These are phyloP conservation scores for Champsocephalus esox DNA, from an alignment of 2,797 vertebrate species.

Conservation along the genomic window DNA sequence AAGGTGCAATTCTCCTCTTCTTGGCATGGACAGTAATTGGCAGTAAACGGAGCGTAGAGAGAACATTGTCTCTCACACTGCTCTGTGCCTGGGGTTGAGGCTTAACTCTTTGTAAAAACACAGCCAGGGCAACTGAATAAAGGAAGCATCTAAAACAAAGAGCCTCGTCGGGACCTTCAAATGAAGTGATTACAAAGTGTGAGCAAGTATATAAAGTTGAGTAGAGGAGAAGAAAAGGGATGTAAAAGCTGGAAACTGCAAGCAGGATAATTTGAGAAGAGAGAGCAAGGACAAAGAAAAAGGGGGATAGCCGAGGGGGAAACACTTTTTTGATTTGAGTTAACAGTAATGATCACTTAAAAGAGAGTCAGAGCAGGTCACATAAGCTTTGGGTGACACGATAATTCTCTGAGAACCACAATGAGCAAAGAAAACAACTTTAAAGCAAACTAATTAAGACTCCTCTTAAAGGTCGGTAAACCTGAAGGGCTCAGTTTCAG, in stretches of 20 bases:
- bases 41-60: constrained; percentile 61
- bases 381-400: constrained; percentile 32
- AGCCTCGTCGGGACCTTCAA: constrained; percentile 9
- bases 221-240: constrained; percentile 6
- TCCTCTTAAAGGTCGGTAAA: constrained; percentile 18
- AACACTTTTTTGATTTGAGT: constrained; percentile 53
- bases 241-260: background rate
- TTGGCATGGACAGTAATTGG: constrained; percentile 63
- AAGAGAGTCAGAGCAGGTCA: constrained; percentile 33
- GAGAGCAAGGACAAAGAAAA: background rate
- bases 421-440: constrained; percentile 50
- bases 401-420: constrained; percentile 52
- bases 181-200: constrained; percentile 26
- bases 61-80: constrained; percentile 56
- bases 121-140: constrained; percentile 10
- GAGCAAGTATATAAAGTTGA: constrained; percentile 16
- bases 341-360: constrained; percentile 42
- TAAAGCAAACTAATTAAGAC: constrained; percentile 52
- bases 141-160: constrained; percentile 34
- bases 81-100: constrained; percentile 35
- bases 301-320: background rate
- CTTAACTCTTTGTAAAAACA: constrained; percentile 42
- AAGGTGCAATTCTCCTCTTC: constrained; percentile 44
- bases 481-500: constrained; percentile 37
- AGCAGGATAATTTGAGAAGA: constrained; percentile 1